Conservation (phyloP, 2,113 vertebrate genomes). For the Chionis minor region DNA sequence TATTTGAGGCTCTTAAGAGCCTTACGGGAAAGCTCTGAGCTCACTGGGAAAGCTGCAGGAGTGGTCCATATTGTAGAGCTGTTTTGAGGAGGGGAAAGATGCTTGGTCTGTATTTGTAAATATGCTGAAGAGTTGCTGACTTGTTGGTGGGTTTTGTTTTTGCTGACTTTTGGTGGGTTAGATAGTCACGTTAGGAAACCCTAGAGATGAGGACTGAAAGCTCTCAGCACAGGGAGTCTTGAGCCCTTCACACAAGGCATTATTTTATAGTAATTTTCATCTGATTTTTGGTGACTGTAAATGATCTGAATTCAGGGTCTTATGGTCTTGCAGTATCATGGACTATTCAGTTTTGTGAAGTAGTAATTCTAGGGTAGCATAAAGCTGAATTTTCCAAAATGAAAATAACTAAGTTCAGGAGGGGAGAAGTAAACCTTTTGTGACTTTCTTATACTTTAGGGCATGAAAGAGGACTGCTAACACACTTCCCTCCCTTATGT, state of each 20-base stretch:
- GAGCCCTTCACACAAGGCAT: background rate
- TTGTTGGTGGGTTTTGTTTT: background rate
- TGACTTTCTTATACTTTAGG: background rate
- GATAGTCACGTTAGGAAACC: background rate
- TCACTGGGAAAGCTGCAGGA: accelerated
- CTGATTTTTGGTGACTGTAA: background rate
- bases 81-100: background rate
- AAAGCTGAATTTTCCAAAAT: background rate
- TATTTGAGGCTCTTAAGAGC: background rate
- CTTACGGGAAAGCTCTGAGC: background rate
- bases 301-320: background rate
- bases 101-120: background rate
- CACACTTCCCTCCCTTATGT: background rate
- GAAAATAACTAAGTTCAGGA: background rate
- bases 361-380: background rate
- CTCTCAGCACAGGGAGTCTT: background rate
- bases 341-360: background rate
- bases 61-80: background rate
- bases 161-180: background rate
- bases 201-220: background rate
- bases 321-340: background rate
- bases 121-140: background rate
- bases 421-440: background rate
- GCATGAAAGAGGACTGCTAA: background rate
- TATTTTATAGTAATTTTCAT: background rate